These are phyloP conservation scores for Cetoscarus ocellatus DNA, from an alignment of 2,797 vertebrate genomes.

Conservation along the genomic window DNA sequence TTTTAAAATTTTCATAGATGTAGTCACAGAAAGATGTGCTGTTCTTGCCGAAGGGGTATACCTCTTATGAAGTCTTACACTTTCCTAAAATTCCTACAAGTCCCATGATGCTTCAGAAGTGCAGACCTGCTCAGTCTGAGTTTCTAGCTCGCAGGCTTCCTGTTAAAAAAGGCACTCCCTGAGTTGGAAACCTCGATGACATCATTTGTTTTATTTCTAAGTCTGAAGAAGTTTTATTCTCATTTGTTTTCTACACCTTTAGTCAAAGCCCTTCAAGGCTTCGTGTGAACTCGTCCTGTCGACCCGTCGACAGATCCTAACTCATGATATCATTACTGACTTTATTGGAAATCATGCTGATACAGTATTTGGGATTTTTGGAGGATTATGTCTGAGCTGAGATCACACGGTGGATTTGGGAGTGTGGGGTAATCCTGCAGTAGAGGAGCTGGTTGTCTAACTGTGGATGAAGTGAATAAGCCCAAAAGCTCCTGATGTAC, in stretches of 20 bases:
- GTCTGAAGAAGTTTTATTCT: neutral
- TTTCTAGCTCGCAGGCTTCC: neutral
- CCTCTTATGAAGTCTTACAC: neutral
- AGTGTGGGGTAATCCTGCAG: constrained; percentile 28
- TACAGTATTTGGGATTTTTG: constrained; percentile 29
- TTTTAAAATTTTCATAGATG: no score
- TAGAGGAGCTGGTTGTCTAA: constrained; percentile 35
- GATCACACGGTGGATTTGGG: constrained; percentile 56
- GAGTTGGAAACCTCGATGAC: neutral
- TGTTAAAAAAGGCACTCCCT: neutral
- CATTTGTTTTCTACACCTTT: neutral
- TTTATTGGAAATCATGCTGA: constrained; percentile 39
- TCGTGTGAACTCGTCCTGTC: constrained; percentile 14
- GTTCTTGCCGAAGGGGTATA: neutral
- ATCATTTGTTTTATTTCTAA: neutral
- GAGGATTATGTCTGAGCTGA: constrained; percentile 35
- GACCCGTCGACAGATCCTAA: constrained; percentile 4
- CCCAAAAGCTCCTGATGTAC: constrained; percentile 52
- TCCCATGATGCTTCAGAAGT: neutral
- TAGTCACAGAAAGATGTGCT: neutral
- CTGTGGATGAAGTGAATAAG: constrained; percentile 60
- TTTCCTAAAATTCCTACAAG: neutral
- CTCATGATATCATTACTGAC: constrained; percentile 16
- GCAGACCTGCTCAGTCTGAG: neutral
- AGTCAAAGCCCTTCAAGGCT: neutral